Percentiles rank a stretch among this genome's conserved stretches.
Evolutionary conservation across 2,113 vertebrate species (phyloP).

Genomic region (Junco hyemalis): DNA sequence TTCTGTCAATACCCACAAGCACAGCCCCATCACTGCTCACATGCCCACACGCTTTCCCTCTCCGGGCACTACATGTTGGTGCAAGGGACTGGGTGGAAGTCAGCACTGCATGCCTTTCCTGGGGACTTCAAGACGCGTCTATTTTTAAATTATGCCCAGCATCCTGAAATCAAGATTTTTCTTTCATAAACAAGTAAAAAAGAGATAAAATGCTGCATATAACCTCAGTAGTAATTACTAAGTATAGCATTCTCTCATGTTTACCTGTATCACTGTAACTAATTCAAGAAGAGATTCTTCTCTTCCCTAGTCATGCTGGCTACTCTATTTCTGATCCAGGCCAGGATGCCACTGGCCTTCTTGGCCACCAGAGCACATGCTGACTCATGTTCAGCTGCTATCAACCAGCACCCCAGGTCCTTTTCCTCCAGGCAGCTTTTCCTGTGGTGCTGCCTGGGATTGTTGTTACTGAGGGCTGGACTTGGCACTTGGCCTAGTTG

Average conservation of each 20-base stretch:
- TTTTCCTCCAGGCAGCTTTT: not conserved
- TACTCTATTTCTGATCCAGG: not conserved
- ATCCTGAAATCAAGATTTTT: not conserved
- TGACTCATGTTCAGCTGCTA: not conserved
- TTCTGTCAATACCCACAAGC: not conserved
- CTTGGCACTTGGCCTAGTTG: not conserved
- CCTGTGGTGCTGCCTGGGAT: not conserved
- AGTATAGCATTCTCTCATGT: not conserved
- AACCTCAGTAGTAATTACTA: not conserved
- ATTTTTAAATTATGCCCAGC: not conserved
- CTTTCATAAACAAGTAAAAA: not conserved
- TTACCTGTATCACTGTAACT: not conserved
- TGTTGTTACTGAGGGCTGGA: not conserved
- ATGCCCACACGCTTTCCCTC: fast-evolving
- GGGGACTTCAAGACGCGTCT: not conserved
- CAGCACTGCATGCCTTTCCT: not conserved
- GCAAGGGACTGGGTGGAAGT: not conserved
- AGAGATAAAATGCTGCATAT: not conserved
- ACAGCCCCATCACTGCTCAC: not conserved
- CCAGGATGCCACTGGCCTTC: not conserved
- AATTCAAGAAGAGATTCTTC: not conserved
- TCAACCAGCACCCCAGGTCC: not conserved
- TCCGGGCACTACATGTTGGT: not conserved
- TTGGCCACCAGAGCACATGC: not conserved
- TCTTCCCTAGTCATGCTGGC: not conserved